Base-by-base conservation (phyloP, 2,888 invertebrate species). In the Chloromyia formosa region DNA sequence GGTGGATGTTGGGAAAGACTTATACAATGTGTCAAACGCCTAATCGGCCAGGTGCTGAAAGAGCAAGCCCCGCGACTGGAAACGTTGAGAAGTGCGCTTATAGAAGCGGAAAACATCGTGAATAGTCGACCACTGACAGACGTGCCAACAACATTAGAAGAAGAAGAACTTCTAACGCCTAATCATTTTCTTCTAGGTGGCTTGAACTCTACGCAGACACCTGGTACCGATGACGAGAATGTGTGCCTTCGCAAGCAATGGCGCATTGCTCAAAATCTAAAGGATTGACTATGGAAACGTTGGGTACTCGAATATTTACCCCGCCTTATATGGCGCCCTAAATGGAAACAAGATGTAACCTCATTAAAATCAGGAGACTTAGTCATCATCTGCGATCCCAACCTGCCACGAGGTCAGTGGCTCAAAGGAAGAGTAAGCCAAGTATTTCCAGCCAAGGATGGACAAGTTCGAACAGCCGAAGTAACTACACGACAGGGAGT, bases 41-140 rank as follows among this genome's bases (percentile, higher is more conserved):
- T 77, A 0, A 18, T 80, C 7, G 20, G n/a, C 0, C 71, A 66
- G 3, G 62, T 72, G 1, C 45, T 79, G 5, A 75, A 77, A 12
- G 76, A 77, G 10, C 18, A 42, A 53, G 58, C 74, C 0, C 78
- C 77, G 0, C 72, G n/a, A 18, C 78, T 79, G 40, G 79, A 79
- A 72, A 71, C 66, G 1, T 22, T 64, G 7, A 42, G 40, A 42
- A 64, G 40, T 9, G 64, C 35, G 16, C 16, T 64, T 10, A 64
- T 64, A 16, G 64, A 35, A 16, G 64, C 64, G 27, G 64, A 64
- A 42, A 42, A 64, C 45, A 22, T 79, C 9, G 77, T 79, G 0
- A 80, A 80, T 54, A 66, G 74, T 7, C 45, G 78, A 35, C 64
- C 64, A 5, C 22, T 64, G 12, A 73, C 73, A 12, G 18, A 60